A percentile compares a stretch with the other conserved stretches of the same genome.
Conservation (phyloP, 2,888 invertebrate species). For the Pristionchus mayeri region DNA sequence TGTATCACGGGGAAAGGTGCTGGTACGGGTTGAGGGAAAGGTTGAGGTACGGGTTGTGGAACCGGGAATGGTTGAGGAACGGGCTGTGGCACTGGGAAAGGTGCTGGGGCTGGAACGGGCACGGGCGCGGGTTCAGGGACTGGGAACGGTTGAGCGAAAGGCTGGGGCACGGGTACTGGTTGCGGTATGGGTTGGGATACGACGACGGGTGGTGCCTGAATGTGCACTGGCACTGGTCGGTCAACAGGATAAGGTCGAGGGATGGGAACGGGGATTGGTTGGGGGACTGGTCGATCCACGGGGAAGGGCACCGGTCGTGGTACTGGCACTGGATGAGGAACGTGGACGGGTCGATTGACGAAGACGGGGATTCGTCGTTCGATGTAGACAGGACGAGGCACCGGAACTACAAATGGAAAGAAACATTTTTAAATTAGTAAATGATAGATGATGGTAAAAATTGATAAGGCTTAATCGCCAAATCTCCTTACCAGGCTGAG, state of each 20-base stretch:
- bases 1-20: background rate
- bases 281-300: constrained; percentile 46
- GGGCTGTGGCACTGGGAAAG: constrained; percentile 29
- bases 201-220: constrained; percentile 32
- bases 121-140: background rate
- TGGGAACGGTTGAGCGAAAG: constrained; percentile 10
- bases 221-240: constrained; percentile 26
- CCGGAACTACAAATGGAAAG: background rate
- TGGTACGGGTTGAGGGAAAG: background rate
- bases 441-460: too few relatives aligned
- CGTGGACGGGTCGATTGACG: constrained; percentile 37
- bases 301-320: background rate
- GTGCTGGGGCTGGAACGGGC: constrained; percentile 7
- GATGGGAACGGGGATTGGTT: constrained; percentile 33
- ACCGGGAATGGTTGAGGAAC: constrained; percentile 30
- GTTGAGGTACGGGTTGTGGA: constrained; percentile 19
- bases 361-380: constrained; percentile 43
- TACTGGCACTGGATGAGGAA: background rate
- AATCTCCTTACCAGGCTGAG: background rate
- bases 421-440: too few relatives aligned
- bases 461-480: too few relatives aligned
- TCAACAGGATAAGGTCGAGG: constrained; percentile 30
- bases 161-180: constrained; percentile 33
- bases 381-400: constrained; percentile 39
- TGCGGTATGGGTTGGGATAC: constrained; percentile 31